Evolutionary conservation across 35 echinoderm and acorn worm species (phyloP).

Genomic region (Chiridota heheva): DNA sequence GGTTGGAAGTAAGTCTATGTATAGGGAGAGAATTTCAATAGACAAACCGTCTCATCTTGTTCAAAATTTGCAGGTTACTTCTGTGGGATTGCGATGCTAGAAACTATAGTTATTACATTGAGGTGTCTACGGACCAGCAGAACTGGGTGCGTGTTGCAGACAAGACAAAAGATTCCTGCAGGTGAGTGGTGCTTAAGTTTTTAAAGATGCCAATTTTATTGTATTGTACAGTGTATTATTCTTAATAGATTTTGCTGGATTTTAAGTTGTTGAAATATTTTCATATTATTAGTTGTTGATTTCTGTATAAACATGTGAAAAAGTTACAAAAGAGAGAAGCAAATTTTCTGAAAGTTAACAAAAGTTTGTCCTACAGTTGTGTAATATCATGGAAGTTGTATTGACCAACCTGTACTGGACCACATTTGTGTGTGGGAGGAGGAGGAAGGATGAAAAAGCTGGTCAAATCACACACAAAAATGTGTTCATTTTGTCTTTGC

Average conservation of each 20-base stretch:
- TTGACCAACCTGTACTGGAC: too few relatives aligned
- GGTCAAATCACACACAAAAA: too few relatives aligned
- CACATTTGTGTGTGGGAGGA: too few relatives aligned
- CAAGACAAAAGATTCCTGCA: constrained; percentile 88
- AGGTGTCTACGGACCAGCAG: constrained; percentile 88
- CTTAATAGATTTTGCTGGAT: not conserved
- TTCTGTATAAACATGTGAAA: not conserved
- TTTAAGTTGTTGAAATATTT: not conserved
- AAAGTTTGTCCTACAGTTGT: too few relatives aligned
- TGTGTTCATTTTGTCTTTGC: too few relatives aligned
- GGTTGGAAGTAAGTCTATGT: too few relatives aligned
- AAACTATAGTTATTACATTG: constrained; percentile 91
- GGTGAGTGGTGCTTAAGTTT: constrained; percentile 33
- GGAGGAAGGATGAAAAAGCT: too few relatives aligned
- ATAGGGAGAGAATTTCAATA: too few relatives aligned
- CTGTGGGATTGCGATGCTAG: constrained; percentile 98
- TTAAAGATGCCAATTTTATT: not conserved
- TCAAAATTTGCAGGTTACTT: constrained; percentile 67
- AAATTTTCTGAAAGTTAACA: too few relatives aligned
- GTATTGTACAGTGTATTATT: not conserved
- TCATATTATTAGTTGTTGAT: not conserved
- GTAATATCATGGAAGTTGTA: too few relatives aligned
- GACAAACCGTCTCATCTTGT: too few relatives aligned
- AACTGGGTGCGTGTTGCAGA: constrained; percentile 86
- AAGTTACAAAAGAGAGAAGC: too few relatives aligned